Percentiles rank a stretch among this genome's conserved stretches.
Evolutionary conservation across 2,888 invertebrate species (phyloP).

Genomic region (Leptinotarsa tumamoca): DNA sequence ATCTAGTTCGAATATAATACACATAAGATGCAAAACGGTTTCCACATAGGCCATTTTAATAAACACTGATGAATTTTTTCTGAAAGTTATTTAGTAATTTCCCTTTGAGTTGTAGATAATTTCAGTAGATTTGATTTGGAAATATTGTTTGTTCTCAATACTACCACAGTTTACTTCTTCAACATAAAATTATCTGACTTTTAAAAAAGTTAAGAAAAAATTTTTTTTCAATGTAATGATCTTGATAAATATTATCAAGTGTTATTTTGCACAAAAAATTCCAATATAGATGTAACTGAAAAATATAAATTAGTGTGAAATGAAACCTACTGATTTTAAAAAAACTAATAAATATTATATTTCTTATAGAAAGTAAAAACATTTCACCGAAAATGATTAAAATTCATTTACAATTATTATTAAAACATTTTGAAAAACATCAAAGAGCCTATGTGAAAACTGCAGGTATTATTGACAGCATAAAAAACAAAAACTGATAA

Average conservation of each 20-base stretch:
- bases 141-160: too few relatives aligned
- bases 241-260: too few relatives aligned
- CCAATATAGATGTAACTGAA: too few relatives aligned
- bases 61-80: conserved; percentile 6
- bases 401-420: neutral
- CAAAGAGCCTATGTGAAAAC: conserved; percentile 3
- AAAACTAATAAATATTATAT: neutral
- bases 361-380: too few relatives aligned
- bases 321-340: neutral
- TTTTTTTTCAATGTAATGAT: too few relatives aligned
- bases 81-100: too few relatives aligned
- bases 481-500: neutral
- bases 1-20: conserved; percentile 14
- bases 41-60: neutral
- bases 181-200: neutral
- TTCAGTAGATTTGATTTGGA: neutral
- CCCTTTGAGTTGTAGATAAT: too few relatives aligned
- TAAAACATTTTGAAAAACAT: neutral
- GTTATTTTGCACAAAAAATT: too few relatives aligned
- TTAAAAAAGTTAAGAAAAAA: neutral
- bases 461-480: neutral
- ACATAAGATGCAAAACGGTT: conserved; percentile 5
- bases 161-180: too few relatives aligned
- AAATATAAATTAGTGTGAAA: too few relatives aligned
- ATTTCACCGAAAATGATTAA: too few relatives aligned